Evolutionary conservation across 2,888 invertebrate species (phyloP).

Genomic region (Galeruca laticollis): DNA sequence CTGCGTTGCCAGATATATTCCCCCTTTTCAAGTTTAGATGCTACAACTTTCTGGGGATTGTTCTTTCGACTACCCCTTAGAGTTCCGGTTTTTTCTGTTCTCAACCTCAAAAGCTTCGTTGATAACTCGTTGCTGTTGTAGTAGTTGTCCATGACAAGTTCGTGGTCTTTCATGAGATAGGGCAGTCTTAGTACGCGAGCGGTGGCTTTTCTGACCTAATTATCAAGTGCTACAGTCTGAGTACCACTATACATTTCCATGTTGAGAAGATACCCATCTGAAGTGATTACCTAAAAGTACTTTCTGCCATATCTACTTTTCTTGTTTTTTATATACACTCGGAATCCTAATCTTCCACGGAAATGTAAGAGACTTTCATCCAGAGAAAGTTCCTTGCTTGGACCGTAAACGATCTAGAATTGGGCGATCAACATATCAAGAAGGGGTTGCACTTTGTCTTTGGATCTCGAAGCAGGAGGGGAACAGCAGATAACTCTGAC

Average conservation of each 20-base stretch:
- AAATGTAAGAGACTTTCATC: constrained; percentile 22
- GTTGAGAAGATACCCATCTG: constrained; percentile 32
- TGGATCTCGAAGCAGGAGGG: not conserved
- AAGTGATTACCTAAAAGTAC: constrained; percentile 29
- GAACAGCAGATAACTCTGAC: constrained; percentile 32
- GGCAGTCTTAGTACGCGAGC: constrained; percentile 28
- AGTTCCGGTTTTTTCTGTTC: constrained; percentile 31
- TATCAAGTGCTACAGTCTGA: constrained; percentile 10
- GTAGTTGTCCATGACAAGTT: constrained; percentile 28
- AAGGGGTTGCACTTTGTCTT: constrained; percentile 31
- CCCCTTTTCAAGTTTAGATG: constrained; percentile 42
- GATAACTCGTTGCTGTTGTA: constrained; percentile 29
- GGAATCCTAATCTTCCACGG: constrained; percentile 22
- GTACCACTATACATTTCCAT: constrained; percentile 36
- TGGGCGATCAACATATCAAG: constrained; percentile 20
- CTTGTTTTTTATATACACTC: constrained; percentile 33
- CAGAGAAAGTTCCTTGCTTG: not conserved
- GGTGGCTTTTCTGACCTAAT: constrained; percentile 7
- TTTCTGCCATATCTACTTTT: constrained; percentile 29
- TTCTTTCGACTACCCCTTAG: constrained; percentile 33
- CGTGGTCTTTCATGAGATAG: constrained; percentile 30
- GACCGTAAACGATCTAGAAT: not conserved
- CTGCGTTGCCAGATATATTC: constrained; percentile 50
- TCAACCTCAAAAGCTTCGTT: constrained; percentile 20
- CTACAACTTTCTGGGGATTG: constrained; percentile 32